Evolutionary conservation across 35 echinoderm and acorn worm genomes (phyloP).

Genomic region (Patiria miniata): DNA sequence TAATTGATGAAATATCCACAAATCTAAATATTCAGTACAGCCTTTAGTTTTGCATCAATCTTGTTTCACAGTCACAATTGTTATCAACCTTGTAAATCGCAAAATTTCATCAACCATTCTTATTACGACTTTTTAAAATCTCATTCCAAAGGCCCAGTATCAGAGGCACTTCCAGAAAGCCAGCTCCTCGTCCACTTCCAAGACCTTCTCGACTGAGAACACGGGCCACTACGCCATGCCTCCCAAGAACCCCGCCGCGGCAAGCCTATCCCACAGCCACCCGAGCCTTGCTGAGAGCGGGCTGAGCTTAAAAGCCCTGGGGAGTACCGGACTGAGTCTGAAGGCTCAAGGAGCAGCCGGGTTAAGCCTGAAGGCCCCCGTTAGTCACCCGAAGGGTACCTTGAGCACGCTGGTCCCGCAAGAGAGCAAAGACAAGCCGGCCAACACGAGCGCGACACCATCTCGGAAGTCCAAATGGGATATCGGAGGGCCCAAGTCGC

Average conservation of each 20-base stretch:
- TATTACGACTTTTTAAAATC: not conserved
- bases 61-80: too few species aligned
- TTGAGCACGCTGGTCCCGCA: not conserved
- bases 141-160: conserved; percentile 67
- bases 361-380: not conserved
- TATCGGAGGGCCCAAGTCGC: not conserved
- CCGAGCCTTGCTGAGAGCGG: not conserved
- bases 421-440: not conserved
- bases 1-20: too few species aligned
- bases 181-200: conserved; percentile 60
- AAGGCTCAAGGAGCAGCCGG: not conserved
- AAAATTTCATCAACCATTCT: too few species aligned
- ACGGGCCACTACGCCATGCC: conserved; percentile 10
- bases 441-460: not conserved
- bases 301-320: not conserved
- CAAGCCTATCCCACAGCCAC: not conserved
- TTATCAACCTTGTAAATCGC: too few species aligned
- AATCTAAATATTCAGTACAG: too few species aligned
- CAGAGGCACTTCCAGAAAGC: conserved; percentile 81
- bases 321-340: not conserved
- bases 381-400: not conserved
- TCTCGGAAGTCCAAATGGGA: not conserved
- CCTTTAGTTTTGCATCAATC: too few species aligned
- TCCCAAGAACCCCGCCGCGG: not conserved
- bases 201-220: conserved; percentile 22